Base-by-base conservation (phyloP, 2,797 vertebrate species). In the Cephalopachus bancanus region DNA sequence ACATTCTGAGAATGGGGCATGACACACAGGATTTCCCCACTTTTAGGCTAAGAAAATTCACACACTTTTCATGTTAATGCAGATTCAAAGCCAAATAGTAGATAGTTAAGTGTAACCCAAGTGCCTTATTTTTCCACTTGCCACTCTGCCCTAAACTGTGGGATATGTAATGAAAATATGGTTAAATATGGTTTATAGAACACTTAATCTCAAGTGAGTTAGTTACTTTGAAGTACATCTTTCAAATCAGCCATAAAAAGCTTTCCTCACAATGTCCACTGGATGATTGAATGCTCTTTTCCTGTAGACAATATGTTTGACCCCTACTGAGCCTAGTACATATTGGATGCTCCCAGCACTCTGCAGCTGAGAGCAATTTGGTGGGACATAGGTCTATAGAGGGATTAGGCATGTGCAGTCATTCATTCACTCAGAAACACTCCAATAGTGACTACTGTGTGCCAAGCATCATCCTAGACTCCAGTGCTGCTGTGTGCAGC, bases 401-500 rank as follows among this genome's bases (percentile, higher is more conserved):
- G 57, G 12, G 57, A 17, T 44, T 15, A 62, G 26, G 19, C 26
- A 15, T 10, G 7, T 37, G 28, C 11, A 57, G 6, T 76, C 67
- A 79, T 65, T 94, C 24, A n/a, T 69, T 97, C 57, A 57, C 83
- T 92, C 49, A 95, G 30, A 76, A 89, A 83, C 28, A 76, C 44
- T 89, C n/a, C 57, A 44, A n/a, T 64, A 88, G 22, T 59, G 95
- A 33, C 28, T 81, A 12, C 37, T 57, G 1, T 57, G 10, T 81
- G 81, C 71, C 12, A n/a, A 8, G 1, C 33, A 67, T 49, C 69
- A 37, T 28, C 15, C 53, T 85, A 71, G 22, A 55, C 19, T 71
- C 67, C 30, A 20, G 37, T 33, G 16, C 28, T 81, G 30, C 57
- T 92, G 51, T 92, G 19, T 71, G 64, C 10, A 28, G 33, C 14